Conservation (phyloP, 2,113 vertebrate genomes). For the Etheostoma spectabile region DNA sequence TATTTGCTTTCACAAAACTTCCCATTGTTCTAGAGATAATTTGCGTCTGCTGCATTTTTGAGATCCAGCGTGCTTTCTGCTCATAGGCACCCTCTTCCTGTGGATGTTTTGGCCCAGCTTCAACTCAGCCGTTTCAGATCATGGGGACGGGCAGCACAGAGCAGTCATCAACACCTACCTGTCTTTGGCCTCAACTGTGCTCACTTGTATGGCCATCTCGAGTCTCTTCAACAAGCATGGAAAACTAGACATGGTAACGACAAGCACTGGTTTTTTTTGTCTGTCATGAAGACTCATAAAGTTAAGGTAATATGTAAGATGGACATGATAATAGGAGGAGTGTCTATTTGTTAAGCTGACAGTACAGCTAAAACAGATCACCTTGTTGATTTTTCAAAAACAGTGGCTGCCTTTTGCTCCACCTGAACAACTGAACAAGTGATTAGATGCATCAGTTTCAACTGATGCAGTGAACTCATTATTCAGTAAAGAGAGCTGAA, state of each 20-base stretch:
- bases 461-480: rapidly evolving
- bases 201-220: conserved; percentile 91
- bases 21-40: not conserved
- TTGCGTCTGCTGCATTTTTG: not conserved
- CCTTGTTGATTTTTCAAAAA: not conserved
- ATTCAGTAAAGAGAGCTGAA: not conserved
- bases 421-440: not conserved
- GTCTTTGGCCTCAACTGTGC: conserved; percentile 90
- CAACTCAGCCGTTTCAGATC: conserved; percentile 91
- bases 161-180: conserved; percentile 97
- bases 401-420: not conserved
- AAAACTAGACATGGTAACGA: conserved; percentile 93
- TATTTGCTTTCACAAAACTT: not conserved
- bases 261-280: not conserved
- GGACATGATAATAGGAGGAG: not conserved
- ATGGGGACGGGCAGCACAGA: conserved; percentile 94
- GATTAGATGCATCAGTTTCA: not conserved
- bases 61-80: not conserved
- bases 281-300: not conserved
- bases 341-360: not conserved
- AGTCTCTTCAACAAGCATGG: conserved; percentile 92
- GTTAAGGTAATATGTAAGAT: not conserved
- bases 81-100: conserved; percentile 92
- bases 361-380: not conserved
- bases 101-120: conserved; percentile 99